phyloP scores from a whole-genome alignment of 2,797 vertebrate species.

The Apogon talboti region DNA sequence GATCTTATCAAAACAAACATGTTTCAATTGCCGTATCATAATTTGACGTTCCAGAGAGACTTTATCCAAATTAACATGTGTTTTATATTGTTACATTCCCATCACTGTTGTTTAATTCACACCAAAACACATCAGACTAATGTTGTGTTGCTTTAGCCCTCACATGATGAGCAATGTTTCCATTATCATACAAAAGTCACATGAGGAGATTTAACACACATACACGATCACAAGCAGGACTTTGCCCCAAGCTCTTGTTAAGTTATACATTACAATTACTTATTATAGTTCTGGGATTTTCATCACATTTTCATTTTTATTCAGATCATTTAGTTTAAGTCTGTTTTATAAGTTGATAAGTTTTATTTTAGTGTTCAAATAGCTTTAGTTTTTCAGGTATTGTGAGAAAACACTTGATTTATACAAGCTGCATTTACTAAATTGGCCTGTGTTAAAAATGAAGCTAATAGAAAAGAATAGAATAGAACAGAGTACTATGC shows the following conservation, averaged over 20 bases:
- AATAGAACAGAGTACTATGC: too few relatives aligned
- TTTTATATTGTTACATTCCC: background rate
- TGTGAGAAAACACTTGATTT: too few relatives aligned
- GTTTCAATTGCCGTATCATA: background rate
- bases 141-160: constrained; percentile 6
- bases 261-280: background rate
- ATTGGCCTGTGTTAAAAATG: too few relatives aligned
- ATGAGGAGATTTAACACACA: constrained; percentile 29
- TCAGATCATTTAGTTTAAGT: too few relatives aligned
- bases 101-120: background rate
- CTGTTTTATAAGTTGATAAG: too few relatives aligned
- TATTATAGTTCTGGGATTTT: too few relatives aligned
- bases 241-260: constrained; percentile 2
- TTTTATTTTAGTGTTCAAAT: too few relatives aligned
- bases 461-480: too few relatives aligned
- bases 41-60: background rate
- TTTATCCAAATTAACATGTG: background rate
- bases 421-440: too few relatives aligned
- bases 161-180: constrained; percentile 27
- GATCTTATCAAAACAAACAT: too few relatives aligned
- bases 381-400: too few relatives aligned
- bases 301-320: too few relatives aligned
- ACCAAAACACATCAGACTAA: background rate
- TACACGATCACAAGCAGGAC: background rate
- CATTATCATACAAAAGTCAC: constrained; percentile 19